These are phyloP conservation scores for Picathartes gymnocephalus DNA, from an alignment of 2,113 vertebrate species.

Conservation along the genomic window DNA sequence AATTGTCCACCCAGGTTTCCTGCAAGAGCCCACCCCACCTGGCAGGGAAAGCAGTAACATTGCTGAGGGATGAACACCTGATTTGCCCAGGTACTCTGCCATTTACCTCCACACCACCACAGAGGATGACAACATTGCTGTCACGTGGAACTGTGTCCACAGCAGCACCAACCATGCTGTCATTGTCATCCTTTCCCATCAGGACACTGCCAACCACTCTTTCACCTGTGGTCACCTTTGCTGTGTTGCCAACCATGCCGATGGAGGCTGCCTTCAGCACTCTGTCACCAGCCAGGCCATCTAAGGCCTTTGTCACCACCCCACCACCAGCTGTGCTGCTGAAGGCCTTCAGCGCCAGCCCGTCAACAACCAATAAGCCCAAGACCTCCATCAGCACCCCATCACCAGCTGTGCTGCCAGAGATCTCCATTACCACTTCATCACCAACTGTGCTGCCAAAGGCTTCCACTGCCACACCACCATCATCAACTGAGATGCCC, in stretches of 20 bases:
- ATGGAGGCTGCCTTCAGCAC: rapidly evolving
- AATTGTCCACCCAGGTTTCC: not conserved
- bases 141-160: not conserved
- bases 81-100: slow-evolving; percentile 51
- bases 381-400: rapidly evolving
- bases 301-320: not conserved
- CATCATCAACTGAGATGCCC: not conserved
- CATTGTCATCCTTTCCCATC: not conserved
- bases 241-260: not conserved
- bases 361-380: not conserved
- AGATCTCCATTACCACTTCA: rapidly evolving
- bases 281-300: not conserved
- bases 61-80: slow-evolving; percentile 55
- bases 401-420: rapidly evolving
- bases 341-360: rapidly evolving
- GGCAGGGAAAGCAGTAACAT: slow-evolving; percentile 35
- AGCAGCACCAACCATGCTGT: not conserved
- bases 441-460: rapidly evolving
- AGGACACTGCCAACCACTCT: not conserved
- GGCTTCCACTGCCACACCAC: not conserved
- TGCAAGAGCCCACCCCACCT: slow-evolving; percentile 69
- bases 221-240: not conserved
- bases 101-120: not conserved
- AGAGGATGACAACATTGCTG: not conserved
- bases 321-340: not conserved